Evolutionary conservation across 2,888 invertebrate genomes (phyloP), one percentile per base, ranked within the genome.

Genomic region (Thereva unica): DNA sequence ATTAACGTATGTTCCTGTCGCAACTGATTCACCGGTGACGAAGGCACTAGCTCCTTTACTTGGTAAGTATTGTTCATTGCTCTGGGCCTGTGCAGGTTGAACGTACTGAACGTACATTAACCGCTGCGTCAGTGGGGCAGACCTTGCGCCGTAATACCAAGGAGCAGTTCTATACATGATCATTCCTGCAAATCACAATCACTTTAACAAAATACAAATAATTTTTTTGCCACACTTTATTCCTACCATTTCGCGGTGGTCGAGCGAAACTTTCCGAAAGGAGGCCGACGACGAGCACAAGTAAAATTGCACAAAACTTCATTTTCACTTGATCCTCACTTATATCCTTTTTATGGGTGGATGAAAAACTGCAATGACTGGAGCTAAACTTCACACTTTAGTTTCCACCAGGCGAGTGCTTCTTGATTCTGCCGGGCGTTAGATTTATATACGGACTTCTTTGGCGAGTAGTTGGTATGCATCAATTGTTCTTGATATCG

Each of bases 71-170:
- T 68, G 42, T 65, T 64, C 1, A 65, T 56, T 50, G 67, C 57
- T 1, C 66, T 64, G 56, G 7, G 59, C 66, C 12, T 57, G 23
- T 2, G 64, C 37, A 8, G 71, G 70, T 23, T 67, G 67, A 44
- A 72, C 71, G 57, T 73, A 73, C 55, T 72, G 73, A 10, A 73
- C 68, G 4, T 71, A 69, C 71, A 73, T 72, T 45, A 72, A 69
- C 41, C 65, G 64, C 6, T 53, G 68, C 4, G 34, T 41, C 34
- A 40, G 9, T 5, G 49, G 50, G 9, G 9, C 23, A 3, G 67
- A 64, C 10, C 41, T 41, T 3, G 64, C 53, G n/a, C 56, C 67
- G 61, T 71, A 71, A 47, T 69, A 71, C n/a, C 57, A 64, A 35
- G 73, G 71, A 40, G 70, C 67, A 9, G 61, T 40, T 7, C 23